A percentile compares a stretch with the other conserved stretches of the same genome.
Conservation (phyloP, 2,113 vertebrate species). For the Rhea americana region DNA sequence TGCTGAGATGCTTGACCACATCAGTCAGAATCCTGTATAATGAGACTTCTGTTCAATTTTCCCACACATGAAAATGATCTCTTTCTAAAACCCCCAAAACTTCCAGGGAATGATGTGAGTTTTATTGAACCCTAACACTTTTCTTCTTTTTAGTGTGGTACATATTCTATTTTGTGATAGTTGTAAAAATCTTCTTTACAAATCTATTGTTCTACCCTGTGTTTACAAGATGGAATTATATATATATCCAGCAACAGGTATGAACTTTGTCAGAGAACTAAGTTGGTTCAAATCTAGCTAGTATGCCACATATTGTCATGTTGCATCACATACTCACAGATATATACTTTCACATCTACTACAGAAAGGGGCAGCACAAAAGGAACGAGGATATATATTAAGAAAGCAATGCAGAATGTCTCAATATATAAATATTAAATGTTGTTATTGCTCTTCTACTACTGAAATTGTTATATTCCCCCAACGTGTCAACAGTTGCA, state of each 20-base stretch:
- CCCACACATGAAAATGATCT: background rate
- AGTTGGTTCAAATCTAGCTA: background rate
- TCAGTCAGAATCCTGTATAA: background rate
- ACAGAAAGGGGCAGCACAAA: fast-evolving
- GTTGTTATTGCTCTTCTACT: background rate
- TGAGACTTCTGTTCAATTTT: background rate
- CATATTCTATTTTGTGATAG: background rate
- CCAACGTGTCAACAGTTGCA: background rate
- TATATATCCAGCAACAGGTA: background rate
- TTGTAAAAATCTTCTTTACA: background rate
- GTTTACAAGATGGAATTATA: background rate
- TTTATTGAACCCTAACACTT: background rate
- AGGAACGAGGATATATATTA: background rate
- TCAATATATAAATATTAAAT: background rate
- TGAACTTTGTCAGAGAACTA: background rate
- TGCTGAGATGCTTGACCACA: background rate
- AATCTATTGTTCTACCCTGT: background rate
- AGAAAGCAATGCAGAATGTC: background rate
- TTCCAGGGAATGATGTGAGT: background rate
- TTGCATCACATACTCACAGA: fast-evolving
- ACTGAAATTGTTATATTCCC: background rate
- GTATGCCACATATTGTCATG: background rate
- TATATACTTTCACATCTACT: background rate
- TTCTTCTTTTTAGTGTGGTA: background rate
- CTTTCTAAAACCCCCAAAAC: background rate